Evolutionary conservation across 2,797 vertebrate genomes (phyloP).

Genomic region (Syncerus caffer): DNA sequence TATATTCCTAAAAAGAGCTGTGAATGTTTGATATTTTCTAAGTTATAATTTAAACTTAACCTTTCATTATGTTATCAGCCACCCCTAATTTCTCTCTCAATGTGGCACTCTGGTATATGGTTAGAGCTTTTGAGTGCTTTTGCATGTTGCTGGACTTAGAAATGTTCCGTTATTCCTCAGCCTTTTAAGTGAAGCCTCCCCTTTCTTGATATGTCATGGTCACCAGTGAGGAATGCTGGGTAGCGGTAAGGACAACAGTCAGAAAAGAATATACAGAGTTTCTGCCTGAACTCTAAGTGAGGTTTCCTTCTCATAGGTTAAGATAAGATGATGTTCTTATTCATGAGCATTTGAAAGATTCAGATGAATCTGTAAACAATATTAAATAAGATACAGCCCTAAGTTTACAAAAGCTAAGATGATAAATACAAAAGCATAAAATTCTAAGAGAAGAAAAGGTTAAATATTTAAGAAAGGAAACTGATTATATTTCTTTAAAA

Average conservation of each 20-base stretch:
- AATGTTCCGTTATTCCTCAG: neutral
- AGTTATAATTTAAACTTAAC: neutral
- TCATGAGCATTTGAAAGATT: neutral
- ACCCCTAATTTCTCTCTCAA: neutral
- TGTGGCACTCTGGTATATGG: neutral
- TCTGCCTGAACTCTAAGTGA: neutral
- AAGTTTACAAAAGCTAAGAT: neutral
- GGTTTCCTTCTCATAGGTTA: neutral
- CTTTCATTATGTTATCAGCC: neutral
- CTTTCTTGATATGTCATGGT: neutral
- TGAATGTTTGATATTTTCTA: slow-evolving; percentile 4
- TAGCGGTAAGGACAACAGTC: neutral
- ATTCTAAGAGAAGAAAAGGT: neutral
- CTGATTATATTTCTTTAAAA: neutral
- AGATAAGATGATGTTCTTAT: neutral
- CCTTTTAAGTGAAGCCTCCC: neutral
- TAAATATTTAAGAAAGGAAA: slow-evolving; percentile 11
- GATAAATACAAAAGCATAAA: neutral
- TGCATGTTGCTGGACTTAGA: neutral
- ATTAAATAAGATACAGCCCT: neutral
- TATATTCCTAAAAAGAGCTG: neutral
- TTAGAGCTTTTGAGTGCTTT: neutral
- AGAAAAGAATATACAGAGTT: neutral
- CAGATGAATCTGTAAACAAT: neutral
- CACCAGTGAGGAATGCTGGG: neutral